Base-by-base conservation (phyloP, 2,797 vertebrate species). In the Lepus oiostolus region DNA sequence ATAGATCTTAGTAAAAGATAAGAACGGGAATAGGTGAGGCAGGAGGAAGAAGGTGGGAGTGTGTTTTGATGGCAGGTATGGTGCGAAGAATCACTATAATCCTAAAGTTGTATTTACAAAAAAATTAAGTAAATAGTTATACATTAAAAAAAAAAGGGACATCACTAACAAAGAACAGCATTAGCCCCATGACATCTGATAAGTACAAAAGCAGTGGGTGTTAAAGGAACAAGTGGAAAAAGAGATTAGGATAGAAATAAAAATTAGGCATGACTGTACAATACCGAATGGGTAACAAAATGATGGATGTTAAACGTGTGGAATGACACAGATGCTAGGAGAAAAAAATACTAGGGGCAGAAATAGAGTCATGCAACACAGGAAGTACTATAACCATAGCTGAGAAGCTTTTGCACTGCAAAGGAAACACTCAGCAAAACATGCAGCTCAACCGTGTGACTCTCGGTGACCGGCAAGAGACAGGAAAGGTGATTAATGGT, bases 331-430 rank as follows among this genome's bases (percentile, higher is more conserved):
- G 71, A 68, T 38, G 24, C 12, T 6, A 60, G n/a, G 35, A 47
- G 63, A 60, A 82, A 28, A 47, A 24, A 52, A 26, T 52, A 50
- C 52, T 63, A 77, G 76, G 28, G 47, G 16, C 22, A 68, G 52
- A 81, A 72, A 72, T 67, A 22, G 19, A 28, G 42, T 58, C 30
- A 11, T 0, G 1, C 2, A 24, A 76, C 60, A 38, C 0, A 0
- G 28, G 19, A 47, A 63, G 38, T 6, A 54, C 50, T 11, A 4
- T 63, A 14, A 26, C 63, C 7, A 47, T 1, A 47, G 42, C 8
- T 47, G 42, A 47, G 42, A 47, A 47, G 42, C 42, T 47, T 47
- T 8, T 47, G 42, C 42, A 47, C 42, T 47, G 42, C 42, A 47
- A 47, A 47, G 42, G 8, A 47, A 8, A 47, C 42, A 47, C 42